Base-by-base conservation (phyloP, 2,797 vertebrate genomes). In the Numenius phaeopus region DNA sequence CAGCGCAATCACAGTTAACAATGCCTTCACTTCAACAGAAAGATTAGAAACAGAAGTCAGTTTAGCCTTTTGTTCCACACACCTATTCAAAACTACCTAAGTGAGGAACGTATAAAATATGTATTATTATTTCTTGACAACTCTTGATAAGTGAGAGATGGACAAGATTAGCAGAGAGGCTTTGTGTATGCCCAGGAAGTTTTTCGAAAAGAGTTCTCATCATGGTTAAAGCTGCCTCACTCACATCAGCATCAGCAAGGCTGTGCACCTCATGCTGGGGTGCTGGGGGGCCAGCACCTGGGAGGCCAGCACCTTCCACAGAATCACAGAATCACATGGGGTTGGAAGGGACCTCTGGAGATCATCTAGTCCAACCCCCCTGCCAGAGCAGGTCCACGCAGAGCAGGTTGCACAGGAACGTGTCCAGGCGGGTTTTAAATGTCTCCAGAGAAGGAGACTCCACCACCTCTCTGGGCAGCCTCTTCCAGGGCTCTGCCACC, bases 121-220 rank as follows among this genome's bases (percentile, higher is more conserved):
- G 54, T 40, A 34, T 39, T 83, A 58, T 89, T 95, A 62, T 50
- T 57, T 71, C 91, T 66, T 95, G 90, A 93, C 91, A 95, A 76
- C 58, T 78, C 46, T 77, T 2, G 58, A 10, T 20, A 82, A 94
- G 39, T 2, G 0, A 61, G 82, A 87, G 94, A 97, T 88, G 85
- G 83, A 94, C 72, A 22, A 94, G 94, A 95, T 92, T 95, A 94
- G 87, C 76, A 72, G 79, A 75, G 87, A 62, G 72, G 61, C 61
- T 92, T 85, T 84, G 89, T 44, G 72, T 49, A 70, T 61, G 29
- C 22, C 2, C 8, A 5, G 26, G 34, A 54, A 37, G 54, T 83
- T 90, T 83, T 90, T 42, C 82, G 66, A 22, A 76, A 58, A 52
- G 52, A 55, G 37, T 40, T 95, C 58, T 87, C 72, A 27, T 61